These are phyloP conservation scores for Lasioglossum baleicum DNA, from an alignment of 1,140 invertebrate species.

Conservation along the genomic window DNA sequence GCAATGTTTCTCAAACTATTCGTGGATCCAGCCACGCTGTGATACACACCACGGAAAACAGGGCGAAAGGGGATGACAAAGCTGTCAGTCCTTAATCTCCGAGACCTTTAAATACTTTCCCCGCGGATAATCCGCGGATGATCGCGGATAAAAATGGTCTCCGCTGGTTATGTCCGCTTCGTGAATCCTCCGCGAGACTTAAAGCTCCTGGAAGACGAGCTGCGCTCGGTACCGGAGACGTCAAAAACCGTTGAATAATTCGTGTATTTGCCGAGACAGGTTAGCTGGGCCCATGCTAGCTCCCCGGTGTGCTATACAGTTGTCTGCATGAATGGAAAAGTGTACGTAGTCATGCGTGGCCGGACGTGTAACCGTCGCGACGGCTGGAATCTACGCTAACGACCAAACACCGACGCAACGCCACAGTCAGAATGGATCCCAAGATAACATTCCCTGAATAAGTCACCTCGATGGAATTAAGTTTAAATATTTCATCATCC, in stretches of 20 bases:
- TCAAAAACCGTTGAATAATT: conserved; percentile 62
- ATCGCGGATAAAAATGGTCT: conserved; percentile 49
- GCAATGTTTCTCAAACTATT: too few relatives aligned
- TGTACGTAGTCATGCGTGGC: conserved; percentile 2
- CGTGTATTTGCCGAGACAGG: conserved; percentile 19
- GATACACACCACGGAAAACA: neutral
- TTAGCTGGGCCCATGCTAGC: neutral
- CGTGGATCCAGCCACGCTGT: too few relatives aligned
- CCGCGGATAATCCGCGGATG: conserved; percentile 34
- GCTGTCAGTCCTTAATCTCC: conserved; percentile 12
- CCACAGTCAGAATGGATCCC: conserved; percentile 12
- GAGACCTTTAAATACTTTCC: conserved; percentile 34
- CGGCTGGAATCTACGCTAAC: neutral
- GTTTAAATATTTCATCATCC: conserved; percentile 67
- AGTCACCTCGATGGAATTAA: conserved; percentile 63
- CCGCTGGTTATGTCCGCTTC: neutral
- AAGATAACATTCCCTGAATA: conserved; percentile 60
- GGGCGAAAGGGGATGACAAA: neutral
- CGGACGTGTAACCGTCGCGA: neutral
- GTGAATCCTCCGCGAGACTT: neutral
- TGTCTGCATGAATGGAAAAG: conserved; percentile 20
- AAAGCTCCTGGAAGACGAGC: neutral
- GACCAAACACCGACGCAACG: neutral
- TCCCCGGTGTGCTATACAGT: conserved; percentile 30
- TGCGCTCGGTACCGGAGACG: conserved; percentile 7